Conservation (phyloP, 1,140 invertebrate species). For the Drosophila littoralis region DNA sequence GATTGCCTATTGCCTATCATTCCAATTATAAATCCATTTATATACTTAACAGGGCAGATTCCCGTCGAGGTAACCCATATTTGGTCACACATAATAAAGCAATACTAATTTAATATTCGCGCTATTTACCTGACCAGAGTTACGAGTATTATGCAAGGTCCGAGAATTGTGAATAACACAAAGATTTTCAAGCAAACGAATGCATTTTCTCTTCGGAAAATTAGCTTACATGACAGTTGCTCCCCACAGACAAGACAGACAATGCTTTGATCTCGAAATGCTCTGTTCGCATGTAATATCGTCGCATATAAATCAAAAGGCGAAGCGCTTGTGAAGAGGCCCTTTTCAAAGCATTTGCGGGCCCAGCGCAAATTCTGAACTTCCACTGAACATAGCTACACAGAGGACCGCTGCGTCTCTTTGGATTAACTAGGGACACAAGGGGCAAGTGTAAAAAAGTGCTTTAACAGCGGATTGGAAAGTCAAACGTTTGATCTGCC, state of each 20-base stretch:
- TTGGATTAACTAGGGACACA: conserved; percentile 6
- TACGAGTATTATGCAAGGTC: background rate
- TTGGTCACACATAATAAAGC: background rate
- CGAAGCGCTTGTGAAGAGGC: no score
- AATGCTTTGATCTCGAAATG: conserved; percentile 26
- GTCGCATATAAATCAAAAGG: no score
- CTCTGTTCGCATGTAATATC: no score
- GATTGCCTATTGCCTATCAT: no score
- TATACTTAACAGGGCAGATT: background rate
- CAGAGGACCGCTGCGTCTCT: conserved; percentile 12
- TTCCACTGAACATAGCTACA: no score
- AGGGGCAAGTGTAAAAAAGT: conserved; percentile 10
- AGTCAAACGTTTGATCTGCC: conserved; percentile 67
- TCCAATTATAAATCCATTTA: no score
- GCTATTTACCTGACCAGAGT: background rate
- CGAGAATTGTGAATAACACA: background rate
- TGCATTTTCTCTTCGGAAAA: background rate
- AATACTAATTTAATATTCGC: background rate
- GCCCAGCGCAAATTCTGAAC: no score
- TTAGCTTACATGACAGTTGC: background rate
- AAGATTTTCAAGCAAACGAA: background rate
- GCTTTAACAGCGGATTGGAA: conserved; percentile 10
- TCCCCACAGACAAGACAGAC: conserved; percentile 5
- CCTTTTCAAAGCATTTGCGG: no score
- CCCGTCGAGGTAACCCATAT: background rate